Evolutionary conservation across 2,797 vertebrate genomes (phyloP).

Genomic region (Phaenicophaeus curvirostris): DNA sequence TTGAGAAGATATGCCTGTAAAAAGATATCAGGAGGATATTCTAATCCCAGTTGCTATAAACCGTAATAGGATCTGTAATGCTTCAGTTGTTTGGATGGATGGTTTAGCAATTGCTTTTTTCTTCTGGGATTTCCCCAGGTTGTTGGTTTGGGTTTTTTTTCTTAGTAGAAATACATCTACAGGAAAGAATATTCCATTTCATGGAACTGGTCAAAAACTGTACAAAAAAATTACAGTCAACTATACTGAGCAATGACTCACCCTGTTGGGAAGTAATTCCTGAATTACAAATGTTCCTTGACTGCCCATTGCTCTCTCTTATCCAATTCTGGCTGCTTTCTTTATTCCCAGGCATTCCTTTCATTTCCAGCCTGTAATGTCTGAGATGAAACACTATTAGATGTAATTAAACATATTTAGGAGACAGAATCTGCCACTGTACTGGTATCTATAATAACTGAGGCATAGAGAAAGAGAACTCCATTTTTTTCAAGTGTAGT

Average conservation of each 20-base stretch:
- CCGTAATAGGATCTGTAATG: not conserved
- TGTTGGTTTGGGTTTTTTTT: not conserved
- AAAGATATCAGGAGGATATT: not conserved
- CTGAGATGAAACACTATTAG: not conserved
- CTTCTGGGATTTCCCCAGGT: not conserved
- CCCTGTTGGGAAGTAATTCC: not conserved
- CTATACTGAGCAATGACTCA: not conserved
- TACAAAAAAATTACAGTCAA: not conserved
- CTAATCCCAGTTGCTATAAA: not conserved
- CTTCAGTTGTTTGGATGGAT: not conserved
- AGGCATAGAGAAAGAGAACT: not conserved
- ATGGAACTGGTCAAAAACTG: not conserved
- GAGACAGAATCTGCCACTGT: not conserved
- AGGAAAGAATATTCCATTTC: not conserved
- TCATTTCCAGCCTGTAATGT: not conserved
- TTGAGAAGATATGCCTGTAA: not conserved
- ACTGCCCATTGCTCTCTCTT: not conserved
- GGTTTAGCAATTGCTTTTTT: not conserved
- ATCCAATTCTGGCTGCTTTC: not conserved
- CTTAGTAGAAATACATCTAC: not conserved
- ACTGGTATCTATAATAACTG: not conserved
- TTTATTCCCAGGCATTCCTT: not conserved
- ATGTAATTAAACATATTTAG: slow-evolving; percentile 2
- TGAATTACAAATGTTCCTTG: not conserved
- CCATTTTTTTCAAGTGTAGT: not conserved